phyloP scores from a whole-genome alignment of 2,113 vertebrate species.

The Melospiza georgiana region DNA sequence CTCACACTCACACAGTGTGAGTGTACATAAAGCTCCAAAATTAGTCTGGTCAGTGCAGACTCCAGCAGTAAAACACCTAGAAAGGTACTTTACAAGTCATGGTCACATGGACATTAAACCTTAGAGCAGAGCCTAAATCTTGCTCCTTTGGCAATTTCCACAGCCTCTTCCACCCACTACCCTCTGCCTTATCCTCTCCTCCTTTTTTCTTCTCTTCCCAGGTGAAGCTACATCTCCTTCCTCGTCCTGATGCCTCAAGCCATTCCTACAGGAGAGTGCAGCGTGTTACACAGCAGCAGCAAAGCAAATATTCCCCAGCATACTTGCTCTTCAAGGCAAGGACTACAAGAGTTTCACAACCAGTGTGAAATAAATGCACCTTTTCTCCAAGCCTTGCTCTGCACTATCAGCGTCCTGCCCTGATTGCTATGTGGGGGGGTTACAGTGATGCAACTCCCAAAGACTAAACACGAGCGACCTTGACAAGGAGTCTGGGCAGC shows the following conservation, averaged over 20 bases:
- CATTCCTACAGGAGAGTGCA: background rate
- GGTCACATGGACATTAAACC: background rate
- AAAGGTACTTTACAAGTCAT: background rate
- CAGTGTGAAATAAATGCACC: background rate
- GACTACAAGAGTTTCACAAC: background rate
- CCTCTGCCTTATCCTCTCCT: background rate
- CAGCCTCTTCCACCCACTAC: background rate
- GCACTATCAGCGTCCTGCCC: background rate
- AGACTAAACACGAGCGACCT: background rate
- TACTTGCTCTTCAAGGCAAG: background rate
- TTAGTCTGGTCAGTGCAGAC: background rate
- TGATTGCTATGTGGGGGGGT: background rate
- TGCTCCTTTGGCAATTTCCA: background rate
- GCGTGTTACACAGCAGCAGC: fast-evolving
- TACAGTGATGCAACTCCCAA: fast-evolving
- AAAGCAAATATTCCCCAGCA: background rate
- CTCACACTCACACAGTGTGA: background rate
- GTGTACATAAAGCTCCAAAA: background rate
- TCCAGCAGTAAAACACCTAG: background rate
- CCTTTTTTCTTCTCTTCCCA: background rate
- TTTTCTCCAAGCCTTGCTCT: background rate
- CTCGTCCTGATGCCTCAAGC: background rate
- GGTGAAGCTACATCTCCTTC: no score
- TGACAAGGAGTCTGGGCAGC: background rate
- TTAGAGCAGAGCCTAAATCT: background rate